Percentiles rank a stretch among this genome's conserved stretches.
Evolutionary conservation across 2,113 vertebrate species (phyloP).

Genomic region (Isichthys henryi): DNA sequence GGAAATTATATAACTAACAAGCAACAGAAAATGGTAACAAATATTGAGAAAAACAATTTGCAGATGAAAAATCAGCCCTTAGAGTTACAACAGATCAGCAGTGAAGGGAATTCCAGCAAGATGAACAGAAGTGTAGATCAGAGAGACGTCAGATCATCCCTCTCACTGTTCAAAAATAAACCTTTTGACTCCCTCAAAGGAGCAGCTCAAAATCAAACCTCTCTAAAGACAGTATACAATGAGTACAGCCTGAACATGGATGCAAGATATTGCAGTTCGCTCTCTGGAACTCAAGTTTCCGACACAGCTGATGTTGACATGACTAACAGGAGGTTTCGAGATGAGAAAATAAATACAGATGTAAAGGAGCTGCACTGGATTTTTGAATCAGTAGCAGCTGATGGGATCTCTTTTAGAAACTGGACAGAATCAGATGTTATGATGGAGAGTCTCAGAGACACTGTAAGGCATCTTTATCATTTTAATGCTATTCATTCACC

Average conservation of each 20-base stretch:
- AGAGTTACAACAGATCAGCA: constrained; percentile 51
- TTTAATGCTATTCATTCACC: constrained; percentile 65
- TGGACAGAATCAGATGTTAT: constrained; percentile 43
- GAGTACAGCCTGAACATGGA: constrained; percentile 62
- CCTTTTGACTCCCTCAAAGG: constrained; percentile 44
- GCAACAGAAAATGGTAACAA: not conserved
- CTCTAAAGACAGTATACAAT: constrained; percentile 52
- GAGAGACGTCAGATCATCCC: constrained; percentile 52
- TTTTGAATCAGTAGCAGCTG: constrained; percentile 47
- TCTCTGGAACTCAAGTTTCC: constrained; percentile 71
- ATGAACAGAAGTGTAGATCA: not conserved
- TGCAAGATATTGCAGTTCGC: constrained; percentile 62
- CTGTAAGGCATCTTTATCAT: constrained; percentile 57
- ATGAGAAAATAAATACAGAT: constrained; percentile 1
- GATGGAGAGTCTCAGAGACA: constrained; percentile 58
- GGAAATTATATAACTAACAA: not conserved
- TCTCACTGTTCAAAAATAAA: constrained; percentile 69
- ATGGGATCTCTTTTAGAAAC: constrained; percentile 61
- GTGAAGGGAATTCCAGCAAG: constrained; percentile 54
- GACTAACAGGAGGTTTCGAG: constrained; percentile 53
- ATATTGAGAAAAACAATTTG: constrained; percentile 47
- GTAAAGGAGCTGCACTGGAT: not conserved
- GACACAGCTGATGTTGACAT: constrained; percentile 17
- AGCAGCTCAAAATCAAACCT: constrained; percentile 35
- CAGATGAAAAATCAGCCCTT: constrained; percentile 56